These are phyloP conservation scores for Drosophila ficusphila DNA, from an alignment of 1,140 invertebrate species.

Conservation along the genomic window DNA sequence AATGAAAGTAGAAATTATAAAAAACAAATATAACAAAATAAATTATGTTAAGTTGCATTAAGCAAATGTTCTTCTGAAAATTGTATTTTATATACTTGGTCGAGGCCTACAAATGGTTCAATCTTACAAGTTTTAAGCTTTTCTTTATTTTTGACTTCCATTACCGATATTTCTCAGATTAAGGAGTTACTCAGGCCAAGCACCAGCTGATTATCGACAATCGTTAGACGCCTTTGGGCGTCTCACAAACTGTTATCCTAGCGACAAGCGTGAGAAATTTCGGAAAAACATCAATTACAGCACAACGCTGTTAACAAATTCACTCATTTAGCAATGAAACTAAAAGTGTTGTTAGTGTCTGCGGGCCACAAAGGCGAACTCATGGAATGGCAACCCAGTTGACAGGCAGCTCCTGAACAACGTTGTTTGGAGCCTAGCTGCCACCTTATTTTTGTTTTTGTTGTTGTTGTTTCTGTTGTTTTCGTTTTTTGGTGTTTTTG, in stretches of 20 bases:
- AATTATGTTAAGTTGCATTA: too few species aligned
- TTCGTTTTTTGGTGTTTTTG: not conserved
- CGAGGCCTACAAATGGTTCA: too few species aligned
- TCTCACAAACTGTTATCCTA: slow-evolving; percentile 42
- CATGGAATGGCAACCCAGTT: slow-evolving; percentile 66
- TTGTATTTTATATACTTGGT: too few species aligned
- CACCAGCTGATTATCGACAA: slow-evolving; percentile 24
- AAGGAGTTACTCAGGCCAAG: slow-evolving; percentile 1
- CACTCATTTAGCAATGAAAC: slow-evolving; percentile 80
- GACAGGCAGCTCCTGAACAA: slow-evolving; percentile 75
- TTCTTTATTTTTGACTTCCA: not conserved
- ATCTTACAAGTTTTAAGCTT: not conserved
- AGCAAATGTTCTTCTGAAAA: too few species aligned
- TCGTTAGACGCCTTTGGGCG: slow-evolving; percentile 35
- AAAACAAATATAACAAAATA: too few species aligned
- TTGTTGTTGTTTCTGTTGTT: too few species aligned
- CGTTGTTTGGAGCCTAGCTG: slow-evolving; percentile 28
- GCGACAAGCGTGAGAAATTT: slow-evolving; percentile 64
- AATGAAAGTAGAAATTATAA: too few species aligned
- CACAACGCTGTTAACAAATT: slow-evolving; percentile 70
- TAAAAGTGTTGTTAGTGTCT: slow-evolving; percentile 79
- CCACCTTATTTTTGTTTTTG: slow-evolving; percentile 28
- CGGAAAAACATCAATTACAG: slow-evolving; percentile 46
- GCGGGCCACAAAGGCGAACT: slow-evolving; percentile 27
- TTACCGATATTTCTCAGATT: too few species aligned